phyloP scores from a whole-genome alignment of 1,140 invertebrate species.

The Atta texana region DNA sequence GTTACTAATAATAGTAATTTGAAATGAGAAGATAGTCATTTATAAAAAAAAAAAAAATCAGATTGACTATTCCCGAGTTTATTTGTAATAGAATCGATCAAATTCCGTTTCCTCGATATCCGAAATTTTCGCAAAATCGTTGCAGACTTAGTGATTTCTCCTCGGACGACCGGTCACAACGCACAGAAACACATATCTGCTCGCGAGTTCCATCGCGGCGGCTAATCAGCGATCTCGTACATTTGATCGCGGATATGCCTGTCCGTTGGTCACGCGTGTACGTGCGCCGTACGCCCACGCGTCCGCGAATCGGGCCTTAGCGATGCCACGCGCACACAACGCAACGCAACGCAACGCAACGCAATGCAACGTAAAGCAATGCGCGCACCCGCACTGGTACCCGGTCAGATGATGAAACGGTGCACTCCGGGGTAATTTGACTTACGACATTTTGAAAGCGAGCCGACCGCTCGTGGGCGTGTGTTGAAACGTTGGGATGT shows the following conservation, averaged over 20 bases:
- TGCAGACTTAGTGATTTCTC: neutral
- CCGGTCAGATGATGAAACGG: constrained; percentile 82
- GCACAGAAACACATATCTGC: neutral
- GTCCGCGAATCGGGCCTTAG: neutral
- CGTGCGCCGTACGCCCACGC: constrained; percentile 35
- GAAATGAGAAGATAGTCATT: no score
- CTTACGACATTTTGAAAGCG: constrained; percentile 85
- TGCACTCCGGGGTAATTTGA: constrained; percentile 83
- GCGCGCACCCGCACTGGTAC: constrained; percentile 31
- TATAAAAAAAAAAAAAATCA: no score
- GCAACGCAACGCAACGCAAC: neutral
- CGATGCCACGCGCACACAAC: neutral
- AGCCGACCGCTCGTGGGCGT: constrained; percentile 84
- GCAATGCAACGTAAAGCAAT: neutral
- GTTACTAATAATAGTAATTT: no score
- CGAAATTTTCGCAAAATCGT: neutral
- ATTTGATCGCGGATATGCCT: constrained; percentile 59
- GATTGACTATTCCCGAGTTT: no score
- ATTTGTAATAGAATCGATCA: neutral
- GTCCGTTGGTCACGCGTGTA: constrained; percentile 41
- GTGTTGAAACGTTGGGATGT: constrained; percentile 85
- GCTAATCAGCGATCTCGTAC: constrained; percentile 57
- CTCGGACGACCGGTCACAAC: neutral
- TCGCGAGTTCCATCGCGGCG: constrained; percentile 27
- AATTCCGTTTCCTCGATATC: neutral